Conservation (phyloP, 2,797 vertebrate genomes). For the Cynopterus sphinx region DNA sequence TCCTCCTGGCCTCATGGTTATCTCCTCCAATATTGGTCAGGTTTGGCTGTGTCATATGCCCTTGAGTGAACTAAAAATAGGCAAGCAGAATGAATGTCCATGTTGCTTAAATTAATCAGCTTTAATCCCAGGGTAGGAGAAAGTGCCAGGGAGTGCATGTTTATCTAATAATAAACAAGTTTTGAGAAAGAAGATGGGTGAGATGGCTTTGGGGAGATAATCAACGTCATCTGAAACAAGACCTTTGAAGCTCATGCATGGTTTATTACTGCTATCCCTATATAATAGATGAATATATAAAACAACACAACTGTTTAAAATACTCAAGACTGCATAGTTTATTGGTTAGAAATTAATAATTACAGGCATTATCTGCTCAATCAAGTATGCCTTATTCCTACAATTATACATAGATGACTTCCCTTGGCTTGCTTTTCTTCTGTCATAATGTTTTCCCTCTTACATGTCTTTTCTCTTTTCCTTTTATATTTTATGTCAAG, state of each 20-base stretch:
- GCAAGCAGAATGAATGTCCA: conserved; percentile 7
- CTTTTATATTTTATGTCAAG: neutral
- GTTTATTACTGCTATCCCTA: neutral
- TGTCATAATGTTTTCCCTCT: neutral
- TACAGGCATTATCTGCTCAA: neutral
- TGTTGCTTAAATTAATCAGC: conserved; percentile 41
- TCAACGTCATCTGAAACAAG: neutral
- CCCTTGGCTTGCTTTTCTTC: neutral
- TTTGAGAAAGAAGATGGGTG: neutral
- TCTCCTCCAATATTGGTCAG: neutral
- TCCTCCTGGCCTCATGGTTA: neutral
- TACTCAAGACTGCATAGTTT: neutral
- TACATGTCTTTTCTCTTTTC: neutral
- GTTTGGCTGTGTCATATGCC: neutral
- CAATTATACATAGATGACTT: neutral
- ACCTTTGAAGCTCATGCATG: neutral
- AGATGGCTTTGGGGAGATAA: neutral
- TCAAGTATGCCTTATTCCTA: neutral
- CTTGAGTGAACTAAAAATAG: conserved; percentile 22
- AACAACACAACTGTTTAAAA: neutral
- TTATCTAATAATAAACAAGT: conserved; percentile 12
- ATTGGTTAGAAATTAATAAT: neutral
- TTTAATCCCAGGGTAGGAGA: neutral
- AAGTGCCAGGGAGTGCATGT: neutral
- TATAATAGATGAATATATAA: neutral